Evolutionary conservation across 2,797 vertebrate genomes (phyloP), one percentile per base, ranked within the genome.

Genomic region (Tragelaphus oryx): DNA sequence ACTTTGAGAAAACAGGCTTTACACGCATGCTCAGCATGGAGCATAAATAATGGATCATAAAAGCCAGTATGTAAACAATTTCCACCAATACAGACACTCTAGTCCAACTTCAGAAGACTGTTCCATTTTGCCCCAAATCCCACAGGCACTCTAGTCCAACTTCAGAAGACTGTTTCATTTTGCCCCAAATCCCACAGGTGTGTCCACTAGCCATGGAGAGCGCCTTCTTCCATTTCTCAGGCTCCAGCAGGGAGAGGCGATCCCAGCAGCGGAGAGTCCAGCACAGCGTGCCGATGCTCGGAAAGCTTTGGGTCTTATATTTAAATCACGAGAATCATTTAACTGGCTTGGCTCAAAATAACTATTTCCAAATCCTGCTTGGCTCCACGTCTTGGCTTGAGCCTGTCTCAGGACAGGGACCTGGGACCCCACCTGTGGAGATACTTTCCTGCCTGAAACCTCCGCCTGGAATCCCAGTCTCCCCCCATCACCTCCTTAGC

Each of bases 61-160:
- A 13, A 26, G 54, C 28, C 41, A 10, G 1, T 0, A 0, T 1
- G 12, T 4, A 22, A 55, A 20, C 30, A 3, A 1, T 17, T 28
- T 2, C 37, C 9, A 46, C 2, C 7, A 2, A 11, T 0, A 9
- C 2, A 8, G 3, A 13, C 0, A 6, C 16, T 8, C 79, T 1
- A 1, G 30, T 0, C 22, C 33, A 20, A 0, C 22, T 10, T 6
- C 5, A 11, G 55, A 65, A 65, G 26, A 22, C 17, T 0, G 11
- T 0, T 41, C 14, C 26, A 0, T 37, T 79, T 7, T 16, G 2
- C 22, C 50, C 8, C 20, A 5, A 6, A 22, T 6, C 4, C 75
- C 59, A 26, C 6, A 18, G 28, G 14, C 1, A 6, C 16, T 8
- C 79, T 1, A 1, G 30, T 0, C 22, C 33, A 20, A 0, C 22